Evolutionary conservation across 2,797 vertebrate species (phyloP).

Genomic region (Hoplostethus atlanticus): DNA sequence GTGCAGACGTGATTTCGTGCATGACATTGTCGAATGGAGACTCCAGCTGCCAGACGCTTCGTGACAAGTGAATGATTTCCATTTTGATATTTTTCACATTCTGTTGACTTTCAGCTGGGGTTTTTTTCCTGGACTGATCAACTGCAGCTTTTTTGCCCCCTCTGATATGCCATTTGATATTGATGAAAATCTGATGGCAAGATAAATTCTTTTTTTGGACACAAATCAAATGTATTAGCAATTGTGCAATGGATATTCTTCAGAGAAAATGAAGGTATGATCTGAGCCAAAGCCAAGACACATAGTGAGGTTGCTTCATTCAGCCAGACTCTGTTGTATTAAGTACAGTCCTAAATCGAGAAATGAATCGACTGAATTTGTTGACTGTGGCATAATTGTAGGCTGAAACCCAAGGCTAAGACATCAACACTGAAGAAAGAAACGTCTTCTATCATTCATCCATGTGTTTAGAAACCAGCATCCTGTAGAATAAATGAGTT

Average conservation of each 20-base stretch:
- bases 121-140: slow-evolving; percentile 40
- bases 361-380: slow-evolving; percentile 61
- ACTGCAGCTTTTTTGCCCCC: slow-evolving; percentile 44
- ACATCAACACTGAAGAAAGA: slow-evolving; percentile 18
- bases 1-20: slow-evolving; percentile 73
- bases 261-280: slow-evolving; percentile 74
- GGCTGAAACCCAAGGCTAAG: slow-evolving; percentile 45
- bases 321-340: slow-evolving; percentile 29
- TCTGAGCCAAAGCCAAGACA: slow-evolving; percentile 43
- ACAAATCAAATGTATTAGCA: slow-evolving; percentile 46
- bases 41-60: slow-evolving; percentile 80
- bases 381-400: slow-evolving; percentile 76
- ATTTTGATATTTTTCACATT: slow-evolving; percentile 60
- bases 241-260: slow-evolving; percentile 61
- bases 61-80: slow-evolving; percentile 81
- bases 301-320: slow-evolving; percentile 60
- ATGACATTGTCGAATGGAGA: slow-evolving; percentile 81
- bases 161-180: slow-evolving; percentile 66
- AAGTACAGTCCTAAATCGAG: slow-evolving; percentile 44
- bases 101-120: slow-evolving; percentile 47
- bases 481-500: slow-evolving; percentile 50
- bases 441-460: slow-evolving; percentile 13
- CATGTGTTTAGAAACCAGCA: slow-evolving; percentile 44
- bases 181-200: slow-evolving; percentile 52
- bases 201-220: slow-evolving; percentile 48